Conservation (phyloP, 2,888 invertebrate species). For the Agrochola circellaris region DNA sequence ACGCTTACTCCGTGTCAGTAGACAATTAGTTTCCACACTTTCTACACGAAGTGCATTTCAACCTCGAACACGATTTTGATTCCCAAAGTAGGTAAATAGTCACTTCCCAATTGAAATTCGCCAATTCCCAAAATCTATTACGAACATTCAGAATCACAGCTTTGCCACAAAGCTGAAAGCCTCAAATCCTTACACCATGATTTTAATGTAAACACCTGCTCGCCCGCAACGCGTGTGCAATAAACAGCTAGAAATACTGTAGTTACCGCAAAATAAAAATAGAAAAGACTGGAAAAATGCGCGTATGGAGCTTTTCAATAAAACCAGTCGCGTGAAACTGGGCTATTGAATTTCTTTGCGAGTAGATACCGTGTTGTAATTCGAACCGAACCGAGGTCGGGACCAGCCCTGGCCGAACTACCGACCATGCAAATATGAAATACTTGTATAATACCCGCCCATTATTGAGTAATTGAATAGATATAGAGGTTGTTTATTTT, state of each 20-base stretch:
- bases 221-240: slow-evolving; percentile 65
- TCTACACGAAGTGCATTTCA: background rate
- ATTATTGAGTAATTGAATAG: slow-evolving; percentile 52
- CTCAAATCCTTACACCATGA: slow-evolving; percentile 15
- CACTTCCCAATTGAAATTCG: too few species aligned
- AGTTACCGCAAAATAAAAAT: slow-evolving; percentile 78
- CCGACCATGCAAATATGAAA: slow-evolving; percentile 70
- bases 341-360: slow-evolving; percentile 85
- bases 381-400: slow-evolving; percentile 55
- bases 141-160: background rate
- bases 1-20: background rate
- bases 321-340: slow-evolving; percentile 82
- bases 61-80: background rate
- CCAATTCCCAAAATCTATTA: background rate
- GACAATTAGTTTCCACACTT: background rate
- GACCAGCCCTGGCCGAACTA: slow-evolving; percentile 53
- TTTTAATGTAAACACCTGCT: slow-evolving; percentile 48
- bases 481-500: slow-evolving; percentile 50
- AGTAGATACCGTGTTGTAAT: slow-evolving; percentile 60
- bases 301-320: slow-evolving; percentile 83
- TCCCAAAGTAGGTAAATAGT: background rate
- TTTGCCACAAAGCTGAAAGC: slow-evolving; percentile 1
- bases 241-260: slow-evolving; percentile 73
- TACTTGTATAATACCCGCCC: slow-evolving; percentile 45
- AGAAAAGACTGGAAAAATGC: slow-evolving; percentile 73